Evolutionary conservation across 2,113 vertebrate species (phyloP), one percentile per base, ranked within the genome.

Genomic region (Synchiropus splendidus): DNA sequence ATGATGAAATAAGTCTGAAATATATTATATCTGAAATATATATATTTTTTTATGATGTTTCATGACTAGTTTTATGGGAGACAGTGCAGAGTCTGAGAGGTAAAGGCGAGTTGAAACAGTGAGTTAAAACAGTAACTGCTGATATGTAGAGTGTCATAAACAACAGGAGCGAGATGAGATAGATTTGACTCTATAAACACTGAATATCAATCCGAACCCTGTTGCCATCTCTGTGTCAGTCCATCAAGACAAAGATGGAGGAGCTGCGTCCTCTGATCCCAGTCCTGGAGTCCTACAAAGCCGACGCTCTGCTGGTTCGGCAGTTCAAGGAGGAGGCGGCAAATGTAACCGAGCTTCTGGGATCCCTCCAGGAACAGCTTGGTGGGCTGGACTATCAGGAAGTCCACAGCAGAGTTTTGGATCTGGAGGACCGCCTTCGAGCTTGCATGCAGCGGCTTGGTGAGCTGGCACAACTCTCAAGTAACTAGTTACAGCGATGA

Each of bases 171-270:
- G n/a, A n/a, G n/a, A n/a, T n/a, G n/a, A n/a, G n/a, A n/a, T n/a
- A n/a, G n/a, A n/a, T n/a, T n/a, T n/a, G n/a, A n/a, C n/a, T n/a
- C n/a, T n/a, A n/a, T n/a, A n/a, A n/a, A n/a, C n/a, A n/a, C n/a
- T n/a, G n/a, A n/a, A n/a, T n/a, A n/a, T n/a, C n/a, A n/a, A n/a
- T n/a, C n/a, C n/a, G n/a, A n/a, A n/a, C n/a, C 21, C 21, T 27
- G 4, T 27, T 27, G 4, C 8, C 21, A 4, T 27, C 21, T 27
- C n/a, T 27, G 16, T 31, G 88, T 83, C 89, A 98, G 94, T 92
- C 90, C 42, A 95, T 98, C 83, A 96, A 93, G 89, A 84, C 87
- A 76, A 96, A 95, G 88, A 98, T 98, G 94, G 92, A 93, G 78
- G 92, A 94, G 81, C 81, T 98, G 74, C 92, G 92, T 82, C 92